These are phyloP conservation scores for Emberiza fucata DNA, from an alignment of 2,113 vertebrate genomes.

Conservation along the genomic window DNA sequence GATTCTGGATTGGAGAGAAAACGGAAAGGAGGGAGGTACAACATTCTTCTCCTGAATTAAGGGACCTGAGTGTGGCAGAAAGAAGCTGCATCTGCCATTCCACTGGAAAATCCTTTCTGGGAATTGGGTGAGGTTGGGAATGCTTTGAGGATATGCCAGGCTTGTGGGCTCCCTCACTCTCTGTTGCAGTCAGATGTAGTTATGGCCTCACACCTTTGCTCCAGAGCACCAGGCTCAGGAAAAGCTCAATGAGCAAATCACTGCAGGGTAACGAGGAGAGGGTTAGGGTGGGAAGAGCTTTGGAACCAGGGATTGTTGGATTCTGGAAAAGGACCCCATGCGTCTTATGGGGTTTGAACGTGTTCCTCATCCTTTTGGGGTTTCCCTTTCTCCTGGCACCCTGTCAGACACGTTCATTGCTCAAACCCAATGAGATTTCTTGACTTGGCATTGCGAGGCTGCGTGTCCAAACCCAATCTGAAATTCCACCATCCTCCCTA, in stretches of 20 bases:
- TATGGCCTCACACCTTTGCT: not conserved
- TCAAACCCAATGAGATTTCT: not conserved
- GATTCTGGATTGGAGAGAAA: not conserved
- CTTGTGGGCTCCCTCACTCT: not conserved
- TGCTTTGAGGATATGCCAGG: not conserved
- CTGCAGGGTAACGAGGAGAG: not conserved
- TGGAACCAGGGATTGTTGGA: not conserved
- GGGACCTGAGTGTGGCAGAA: not conserved
- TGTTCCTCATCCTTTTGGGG: not conserved
- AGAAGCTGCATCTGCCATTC: not conserved
- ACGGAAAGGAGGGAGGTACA: not conserved
- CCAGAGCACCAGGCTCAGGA: not conserved
- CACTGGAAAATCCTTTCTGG: not conserved
- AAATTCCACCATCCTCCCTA: not conserved
- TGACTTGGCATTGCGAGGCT: not conserved
- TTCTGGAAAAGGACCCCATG: not conserved
- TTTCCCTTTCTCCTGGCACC: not conserved
- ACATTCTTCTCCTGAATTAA: not conserved
- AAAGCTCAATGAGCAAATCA: not conserved
- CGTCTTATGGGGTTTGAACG: not conserved
- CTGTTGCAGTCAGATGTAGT: not conserved
- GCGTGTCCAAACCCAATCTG: not conserved
- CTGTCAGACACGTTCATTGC: not conserved
- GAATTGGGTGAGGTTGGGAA: not conserved
- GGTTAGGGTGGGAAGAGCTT: not conserved